A percentile compares a stretch with the other conserved stretches of the same genome.
phyloP scores from a whole-genome alignment of 2,113 vertebrate species.

The Chamaea fasciata region DNA sequence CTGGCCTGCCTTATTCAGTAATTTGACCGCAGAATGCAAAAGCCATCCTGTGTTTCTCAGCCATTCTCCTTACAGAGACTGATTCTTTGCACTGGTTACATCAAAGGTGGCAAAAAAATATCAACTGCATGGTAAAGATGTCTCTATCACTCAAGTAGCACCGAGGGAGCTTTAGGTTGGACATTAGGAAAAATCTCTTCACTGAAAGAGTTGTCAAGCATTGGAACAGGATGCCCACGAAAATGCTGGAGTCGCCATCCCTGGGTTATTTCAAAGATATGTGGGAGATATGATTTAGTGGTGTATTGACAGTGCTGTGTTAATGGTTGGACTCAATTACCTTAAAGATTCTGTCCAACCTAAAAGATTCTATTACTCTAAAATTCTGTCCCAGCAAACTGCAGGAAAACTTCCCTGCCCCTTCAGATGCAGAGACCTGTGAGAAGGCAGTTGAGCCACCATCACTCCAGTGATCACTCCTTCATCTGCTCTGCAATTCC shows the following conservation, averaged over 20 bases:
- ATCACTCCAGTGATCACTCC: background rate
- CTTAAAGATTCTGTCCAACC: background rate
- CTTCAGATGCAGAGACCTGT: background rate
- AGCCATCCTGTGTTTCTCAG: background rate
- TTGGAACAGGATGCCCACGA: rapidly evolving
- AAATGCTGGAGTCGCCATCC: background rate
- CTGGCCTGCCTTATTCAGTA: background rate
- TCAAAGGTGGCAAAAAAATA: background rate
- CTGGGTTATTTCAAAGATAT: background rate
- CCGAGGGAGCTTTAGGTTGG: background rate
- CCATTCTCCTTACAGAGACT: background rate
- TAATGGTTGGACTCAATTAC: background rate
- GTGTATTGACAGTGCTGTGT: background rate
- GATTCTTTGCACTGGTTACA: background rate
- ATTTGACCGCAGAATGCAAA: background rate
- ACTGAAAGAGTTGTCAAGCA: background rate
- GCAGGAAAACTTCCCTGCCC: background rate
- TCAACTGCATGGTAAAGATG: background rate
- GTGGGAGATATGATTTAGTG: background rate
- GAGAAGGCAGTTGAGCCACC: background rate
- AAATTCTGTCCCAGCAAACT: background rate
- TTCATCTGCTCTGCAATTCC: background rate
- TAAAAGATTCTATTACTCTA: background rate
- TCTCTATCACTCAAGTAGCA: background rate
- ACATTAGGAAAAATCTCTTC: background rate